Evolutionary conservation across 2,797 vertebrate genomes (phyloP), one percentile per base, ranked within the genome.

Genomic region (Sardinella longiceps): DNA sequence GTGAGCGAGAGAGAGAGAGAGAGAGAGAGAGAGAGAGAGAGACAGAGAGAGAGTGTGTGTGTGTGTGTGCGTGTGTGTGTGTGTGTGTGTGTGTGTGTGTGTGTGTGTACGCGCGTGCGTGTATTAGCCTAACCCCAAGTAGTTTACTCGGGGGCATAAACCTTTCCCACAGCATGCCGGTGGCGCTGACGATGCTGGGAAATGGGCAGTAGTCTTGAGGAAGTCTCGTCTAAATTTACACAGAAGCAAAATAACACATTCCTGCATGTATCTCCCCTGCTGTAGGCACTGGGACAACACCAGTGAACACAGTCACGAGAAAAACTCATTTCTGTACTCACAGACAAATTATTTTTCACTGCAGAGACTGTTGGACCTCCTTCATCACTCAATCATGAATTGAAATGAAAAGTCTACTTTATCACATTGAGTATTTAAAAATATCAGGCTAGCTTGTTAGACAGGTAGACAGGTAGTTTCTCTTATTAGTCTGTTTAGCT

Each of bases 141-240:
- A 20, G 33, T 77, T 77, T 83, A n/a, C 80, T 74, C 77, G 81
- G 84, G 33, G 33, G 15, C 23, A 53, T 20, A 66, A 84, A 84
- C 60, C 25, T 87, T 90, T 89, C 87, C 83, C 88, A 89, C 86
- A 87, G 82, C 70, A n/a, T 58, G 43, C 82, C 30, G 80, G 33
- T 84, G 87, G 18, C 37, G 80, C 28, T 84, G 87, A 14, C 37
- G 84, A 82, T 51, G 87, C 74, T 86, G 87, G 86, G 86, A 89
- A 89, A 88, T 43, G 14, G 23, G 18, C 81, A 58, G 83, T 23
- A 80, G 83, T 86, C 84, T 81, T 63, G 80, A 87, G 83, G 87
- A 87, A 80, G 80, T 84, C 74, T 85, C 37, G 12, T 84, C 84
- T 88, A 88, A 87, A 90, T 89, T 89, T 89, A 82, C 56, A 77